Base-by-base conservation (phyloP, 2,113 vertebrate genomes). In the Drymodes brunneopygia region DNA sequence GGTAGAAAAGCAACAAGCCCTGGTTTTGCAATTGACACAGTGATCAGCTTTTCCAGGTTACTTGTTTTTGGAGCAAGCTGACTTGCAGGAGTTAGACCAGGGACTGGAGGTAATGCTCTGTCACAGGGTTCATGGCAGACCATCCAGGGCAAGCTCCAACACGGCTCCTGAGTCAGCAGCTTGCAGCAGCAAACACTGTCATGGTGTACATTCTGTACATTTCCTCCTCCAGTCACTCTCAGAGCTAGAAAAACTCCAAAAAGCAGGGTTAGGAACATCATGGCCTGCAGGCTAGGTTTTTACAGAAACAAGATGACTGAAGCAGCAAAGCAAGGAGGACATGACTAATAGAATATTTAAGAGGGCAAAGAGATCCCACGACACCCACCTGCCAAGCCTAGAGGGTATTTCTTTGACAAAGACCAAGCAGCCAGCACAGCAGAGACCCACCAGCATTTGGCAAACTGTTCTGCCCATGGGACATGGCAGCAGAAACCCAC, bases 41-140 rank as follows among this genome's bases (percentile, higher is more conserved):
- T 1, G 3, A 91, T 60, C 91, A 95, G 11, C 31, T 75, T 97
- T 86, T 93, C 77, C 88, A 90, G 81, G 60, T 87, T 74, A 91
- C n/a, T 65, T 60, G 81, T 36, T 95, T 90, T 90, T 87, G 90
- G 78, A 95, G 40, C 25, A 88, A 73, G 53, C 10, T 77, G 45
- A 29, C 50, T 69, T 82, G 42, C 29, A 75, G 75, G 62, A 95
- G 60, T 58, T 64, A 69, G 85, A 29, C 31, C 4, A 1, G 15
- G 53, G 35, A 69, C 56, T 47, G 44, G 69, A 56, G 91, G n/a
- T 0, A 7, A 73, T 25, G 48, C 19, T 35, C 19, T 47, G 29
- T 56, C 57, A 47, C 50, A 35, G 45, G 42, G 74, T 10, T 69
- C 61, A 38, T 10, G 35, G 62, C 42, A 82, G 51, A 31, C 27